phyloP scores from a whole-genome alignment of 1,140 invertebrate species.

The Danaus melanippus region DNA sequence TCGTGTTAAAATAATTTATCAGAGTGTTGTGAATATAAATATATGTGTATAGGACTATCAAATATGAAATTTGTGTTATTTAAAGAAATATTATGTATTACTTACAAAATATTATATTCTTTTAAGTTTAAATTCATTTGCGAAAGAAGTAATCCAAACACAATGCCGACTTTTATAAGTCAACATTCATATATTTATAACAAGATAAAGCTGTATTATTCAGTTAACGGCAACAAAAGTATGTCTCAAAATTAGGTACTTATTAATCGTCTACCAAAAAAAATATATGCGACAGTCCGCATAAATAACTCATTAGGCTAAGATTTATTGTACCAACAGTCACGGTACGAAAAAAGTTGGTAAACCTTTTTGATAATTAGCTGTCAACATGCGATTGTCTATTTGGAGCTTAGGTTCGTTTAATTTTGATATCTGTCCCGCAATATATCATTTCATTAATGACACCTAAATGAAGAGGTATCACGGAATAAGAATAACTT shows the following conservation, averaged over 20 bases:
- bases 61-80: no score
- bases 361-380: conserved; percentile 65
- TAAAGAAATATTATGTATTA: no score
- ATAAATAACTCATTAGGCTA: conserved; percentile 68
- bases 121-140: no score
- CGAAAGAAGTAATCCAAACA: no score
- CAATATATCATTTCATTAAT: conserved; percentile 68
- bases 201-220: no score
- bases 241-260: conserved; percentile 35
- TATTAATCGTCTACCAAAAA: conserved; percentile 60
- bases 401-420: conserved; percentile 45
- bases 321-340: conserved; percentile 65
- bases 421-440: conserved; percentile 60
- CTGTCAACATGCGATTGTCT: conserved; percentile 69
- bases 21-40: no score
- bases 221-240: no score
- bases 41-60: no score
- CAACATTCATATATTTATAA: no score
- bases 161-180: no score
- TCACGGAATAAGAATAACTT: conserved; percentile 40
- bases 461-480: conserved; percentile 56
- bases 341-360: conserved; percentile 62
- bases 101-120: no score
- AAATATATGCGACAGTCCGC: conserved; percentile 32
- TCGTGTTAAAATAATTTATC: no score